Evolutionary conservation across 1,140 invertebrate genomes (phyloP).

Genomic region (Trypoxylus dichotomus): DNA sequence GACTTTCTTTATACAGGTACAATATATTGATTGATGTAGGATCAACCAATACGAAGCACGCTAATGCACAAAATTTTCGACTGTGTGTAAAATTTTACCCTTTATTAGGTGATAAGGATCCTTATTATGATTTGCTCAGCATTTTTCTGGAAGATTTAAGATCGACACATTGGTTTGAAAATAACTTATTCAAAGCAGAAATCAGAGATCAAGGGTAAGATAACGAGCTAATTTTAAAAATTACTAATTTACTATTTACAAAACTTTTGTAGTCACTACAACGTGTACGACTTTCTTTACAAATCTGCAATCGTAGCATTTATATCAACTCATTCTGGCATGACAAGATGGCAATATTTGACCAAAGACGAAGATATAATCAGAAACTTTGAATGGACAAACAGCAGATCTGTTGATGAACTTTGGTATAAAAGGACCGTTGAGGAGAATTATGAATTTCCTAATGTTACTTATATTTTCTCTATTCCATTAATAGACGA

Average conservation of each 20-base stretch:
- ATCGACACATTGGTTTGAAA: slow-evolving; percentile 26
- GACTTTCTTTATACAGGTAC: too few species aligned
- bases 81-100: too few species aligned
- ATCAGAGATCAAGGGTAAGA: neutral
- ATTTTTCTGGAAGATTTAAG: slow-evolving; percentile 34
- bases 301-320: slow-evolving; percentile 54
- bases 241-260: neutral
- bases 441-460: slow-evolving; percentile 78
- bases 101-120: slow-evolving; percentile 29
- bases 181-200: neutral
- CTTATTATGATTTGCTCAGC: slow-evolving; percentile 57
- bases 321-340: slow-evolving; percentile 82
- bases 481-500: slow-evolving; percentile 71
- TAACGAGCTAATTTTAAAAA: neutral
- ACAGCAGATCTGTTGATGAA: slow-evolving; percentile 80
- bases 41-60: too few species aligned
- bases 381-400: slow-evolving; percentile 33
- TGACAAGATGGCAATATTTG: slow-evolving; percentile 80
- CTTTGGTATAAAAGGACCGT: slow-evolving; percentile 91
- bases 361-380: slow-evolving; percentile 42
- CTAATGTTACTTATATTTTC: slow-evolving; percentile 75
- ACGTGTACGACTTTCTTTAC: neutral
- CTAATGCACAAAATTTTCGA: too few species aligned
- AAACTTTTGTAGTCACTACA: neutral
- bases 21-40: too few species aligned